A percentile compares a stretch with the other conserved stretches of the same genome.
Evolutionary conservation across 2,888 invertebrate species (phyloP).

Genomic region (Cantharis rufa): DNA sequence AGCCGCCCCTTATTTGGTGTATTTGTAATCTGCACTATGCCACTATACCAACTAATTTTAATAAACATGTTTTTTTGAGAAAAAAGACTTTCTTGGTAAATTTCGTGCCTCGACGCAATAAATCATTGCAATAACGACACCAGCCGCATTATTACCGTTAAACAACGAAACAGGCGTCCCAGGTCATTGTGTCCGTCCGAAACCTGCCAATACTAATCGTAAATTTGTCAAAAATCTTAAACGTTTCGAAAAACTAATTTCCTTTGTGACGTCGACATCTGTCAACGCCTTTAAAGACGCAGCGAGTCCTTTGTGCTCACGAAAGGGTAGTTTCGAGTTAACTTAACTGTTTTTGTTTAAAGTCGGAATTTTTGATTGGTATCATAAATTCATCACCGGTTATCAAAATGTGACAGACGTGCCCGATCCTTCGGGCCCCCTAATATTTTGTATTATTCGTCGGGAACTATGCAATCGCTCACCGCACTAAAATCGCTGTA

Average conservation of each 20-base stretch:
- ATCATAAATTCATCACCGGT: constrained; percentile 7
- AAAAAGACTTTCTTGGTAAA: background rate
- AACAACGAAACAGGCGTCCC: background rate
- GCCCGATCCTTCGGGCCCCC: background rate
- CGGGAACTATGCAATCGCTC: constrained; percentile 24
- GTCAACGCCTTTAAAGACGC: constrained; percentile 12
- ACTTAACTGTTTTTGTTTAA: background rate
- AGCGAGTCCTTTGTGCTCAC: background rate
- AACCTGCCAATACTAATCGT: background rate
- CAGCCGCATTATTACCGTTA: background rate
- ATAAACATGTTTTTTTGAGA: background rate
- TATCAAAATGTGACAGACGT: constrained; percentile 20
- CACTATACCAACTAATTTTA: background rate
- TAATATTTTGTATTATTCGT: background rate
- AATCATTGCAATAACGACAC: background rate
- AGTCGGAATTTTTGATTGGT: background rate
- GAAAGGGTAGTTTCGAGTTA: background rate
- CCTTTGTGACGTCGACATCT: constrained; percentile 7
- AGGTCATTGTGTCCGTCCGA: background rate
- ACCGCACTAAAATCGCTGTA: constrained; percentile 30
- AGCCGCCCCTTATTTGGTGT: constrained; percentile 53
- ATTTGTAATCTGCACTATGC: constrained; percentile 28
- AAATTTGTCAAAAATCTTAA: background rate
- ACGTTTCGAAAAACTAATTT: constrained; percentile 12
- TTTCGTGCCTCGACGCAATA: background rate